Conservation (phyloP, 2,888 invertebrate species). For the Microctonus brassicae region DNA sequence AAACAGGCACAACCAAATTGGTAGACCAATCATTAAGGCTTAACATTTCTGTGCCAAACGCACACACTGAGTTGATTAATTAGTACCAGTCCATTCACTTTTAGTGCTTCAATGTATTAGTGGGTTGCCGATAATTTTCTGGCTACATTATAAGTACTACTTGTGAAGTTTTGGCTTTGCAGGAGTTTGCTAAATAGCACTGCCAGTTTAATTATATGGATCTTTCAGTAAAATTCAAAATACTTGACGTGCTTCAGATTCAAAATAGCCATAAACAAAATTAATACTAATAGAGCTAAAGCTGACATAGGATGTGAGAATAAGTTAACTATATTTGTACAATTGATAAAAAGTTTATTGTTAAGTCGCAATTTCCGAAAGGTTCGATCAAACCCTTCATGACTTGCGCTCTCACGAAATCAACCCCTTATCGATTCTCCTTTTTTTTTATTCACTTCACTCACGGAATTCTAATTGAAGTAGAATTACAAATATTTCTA, state of each 20-base stretch:
- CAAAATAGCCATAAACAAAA: too few species aligned
- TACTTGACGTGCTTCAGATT: not conserved
- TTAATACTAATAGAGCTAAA: too few species aligned
- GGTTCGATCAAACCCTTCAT: constrained; percentile 39
- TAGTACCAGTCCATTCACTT: not conserved
- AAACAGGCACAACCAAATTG: constrained; percentile 15
- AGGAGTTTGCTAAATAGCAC: not conserved
- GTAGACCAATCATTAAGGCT: constrained; percentile 16
- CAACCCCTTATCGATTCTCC: constrained; percentile 21
- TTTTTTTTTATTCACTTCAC: not conserved
- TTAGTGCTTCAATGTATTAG: not conserved
- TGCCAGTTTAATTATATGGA: not conserved
- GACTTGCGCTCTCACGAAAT: constrained; percentile 27
- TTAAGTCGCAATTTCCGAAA: constrained; percentile 35
- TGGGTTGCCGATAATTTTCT: not conserved
- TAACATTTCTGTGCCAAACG: constrained; percentile 11
- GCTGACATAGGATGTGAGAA: too few species aligned
- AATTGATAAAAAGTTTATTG: constrained; percentile 37
- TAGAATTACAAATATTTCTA: not conserved
- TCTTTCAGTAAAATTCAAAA: not conserved
- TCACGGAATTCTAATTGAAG: not conserved
- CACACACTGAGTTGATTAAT: not conserved
- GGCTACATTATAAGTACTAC: not conserved
- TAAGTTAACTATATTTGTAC: not conserved
- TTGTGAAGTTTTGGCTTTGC: not conserved